Evolutionary conservation across 2,797 vertebrate genomes (phyloP).

Genomic region (Urosaurus nigricauda): DNA sequence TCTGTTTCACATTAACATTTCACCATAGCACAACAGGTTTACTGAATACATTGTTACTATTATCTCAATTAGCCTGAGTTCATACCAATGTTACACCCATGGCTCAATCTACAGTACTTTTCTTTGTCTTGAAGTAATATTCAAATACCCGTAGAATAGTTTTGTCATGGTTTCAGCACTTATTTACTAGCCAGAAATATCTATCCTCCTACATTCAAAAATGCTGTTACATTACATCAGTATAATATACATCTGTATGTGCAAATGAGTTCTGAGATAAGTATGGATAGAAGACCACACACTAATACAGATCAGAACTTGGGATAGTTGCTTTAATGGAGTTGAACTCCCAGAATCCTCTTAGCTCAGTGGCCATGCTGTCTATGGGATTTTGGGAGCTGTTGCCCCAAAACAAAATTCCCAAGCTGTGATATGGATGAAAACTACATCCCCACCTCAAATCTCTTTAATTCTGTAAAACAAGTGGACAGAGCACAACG

Average conservation of each 20-base stretch:
- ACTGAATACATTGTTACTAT: background rate
- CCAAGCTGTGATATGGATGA: background rate
- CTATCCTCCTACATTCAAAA: background rate
- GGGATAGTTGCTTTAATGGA: background rate
- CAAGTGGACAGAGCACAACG: constrained; percentile 11
- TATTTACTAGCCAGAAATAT: background rate
- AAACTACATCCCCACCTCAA: background rate
- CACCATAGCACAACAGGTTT: background rate
- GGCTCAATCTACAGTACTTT: background rate
- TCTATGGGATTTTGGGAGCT: background rate
- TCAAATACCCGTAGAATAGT: background rate
- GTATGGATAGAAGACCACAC: background rate
- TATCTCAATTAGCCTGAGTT: background rate
- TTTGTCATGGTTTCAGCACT: background rate
- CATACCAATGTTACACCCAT: background rate
- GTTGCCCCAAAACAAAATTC: background rate
- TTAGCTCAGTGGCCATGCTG: background rate
- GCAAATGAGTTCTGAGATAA: background rate
- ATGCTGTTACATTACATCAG: background rate
- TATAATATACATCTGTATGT: no score
- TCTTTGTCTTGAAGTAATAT: background rate
- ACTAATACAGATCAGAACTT: background rate
- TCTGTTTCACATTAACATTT: background rate
- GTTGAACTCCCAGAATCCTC: background rate
- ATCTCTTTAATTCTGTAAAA: background rate